These are phyloP conservation scores for Cantharis rufa DNA, from an alignment of 2,888 invertebrate species.

Conservation along the genomic window DNA sequence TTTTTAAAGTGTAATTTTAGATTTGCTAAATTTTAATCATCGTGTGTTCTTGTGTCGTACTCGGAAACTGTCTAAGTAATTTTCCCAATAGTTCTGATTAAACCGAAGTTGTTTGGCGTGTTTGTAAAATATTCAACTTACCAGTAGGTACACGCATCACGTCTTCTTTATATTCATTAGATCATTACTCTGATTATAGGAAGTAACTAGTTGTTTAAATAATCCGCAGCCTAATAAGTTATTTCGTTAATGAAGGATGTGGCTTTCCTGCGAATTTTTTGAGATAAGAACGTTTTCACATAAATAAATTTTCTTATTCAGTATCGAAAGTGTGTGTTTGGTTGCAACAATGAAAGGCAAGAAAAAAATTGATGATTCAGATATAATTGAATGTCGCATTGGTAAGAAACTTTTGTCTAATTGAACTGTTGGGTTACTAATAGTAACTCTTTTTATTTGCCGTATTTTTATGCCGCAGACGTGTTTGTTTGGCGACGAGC, in stretches of 20 bases:
- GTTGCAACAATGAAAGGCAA: slow-evolving; percentile 4
- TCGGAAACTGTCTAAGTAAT: neutral
- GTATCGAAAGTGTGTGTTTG: neutral
- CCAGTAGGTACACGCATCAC: neutral
- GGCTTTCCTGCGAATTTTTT: slow-evolving; percentile 38
- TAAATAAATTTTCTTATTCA: neutral
- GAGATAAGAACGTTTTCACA: slow-evolving; percentile 9
- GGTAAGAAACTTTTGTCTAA: neutral
- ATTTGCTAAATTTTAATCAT: neutral
- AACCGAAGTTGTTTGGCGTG: neutral
- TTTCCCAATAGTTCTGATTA: neutral
- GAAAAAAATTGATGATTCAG: slow-evolving; percentile 1
- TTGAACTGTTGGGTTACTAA: neutral
- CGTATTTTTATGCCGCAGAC: neutral
- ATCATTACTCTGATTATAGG: slow-evolving; percentile 31
- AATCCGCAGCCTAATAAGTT: slow-evolving; percentile 34
- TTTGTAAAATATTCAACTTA: neutral
- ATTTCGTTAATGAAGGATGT: slow-evolving; percentile 34
- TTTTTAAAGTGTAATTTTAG: neutral
- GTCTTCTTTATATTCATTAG: neutral
- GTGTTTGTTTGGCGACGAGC: neutral
- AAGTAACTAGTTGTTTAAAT: slow-evolving; percentile 37
- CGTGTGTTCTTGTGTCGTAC: neutral
- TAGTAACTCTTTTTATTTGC: neutral
- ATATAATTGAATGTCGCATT: neutral